Base-by-base conservation (phyloP, 2,113 vertebrate species). In the Chaetops frenatus region DNA sequence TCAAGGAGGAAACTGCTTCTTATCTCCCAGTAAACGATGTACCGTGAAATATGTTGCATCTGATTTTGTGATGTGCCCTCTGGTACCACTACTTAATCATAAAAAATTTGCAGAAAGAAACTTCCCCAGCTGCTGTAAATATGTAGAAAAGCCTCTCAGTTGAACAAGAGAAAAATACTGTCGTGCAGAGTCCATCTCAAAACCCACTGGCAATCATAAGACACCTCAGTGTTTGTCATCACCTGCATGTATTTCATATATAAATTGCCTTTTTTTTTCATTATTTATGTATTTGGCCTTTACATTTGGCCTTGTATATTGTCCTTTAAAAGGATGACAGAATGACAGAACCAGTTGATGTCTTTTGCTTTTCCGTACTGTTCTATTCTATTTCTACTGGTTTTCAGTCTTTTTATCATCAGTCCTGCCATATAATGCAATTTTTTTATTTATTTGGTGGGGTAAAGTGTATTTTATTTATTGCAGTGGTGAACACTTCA, bases 401-500 rank as follows among this genome's bases (percentile, higher is more conserved):
- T 69, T 87, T 54, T 65, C 29, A 47, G 17, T 51, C 25, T 66
- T 72, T 22, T 42, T 51, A 21, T 77, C 29, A 80, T n/a, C 13
- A 45, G 9, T 58, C 72, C 60, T 77, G 20, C 23, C 11, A n/a
- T 29, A 66, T 40, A 74, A 72, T 60, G 5, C 33, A 36, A 3
- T 29, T n/a, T 80, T 50, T 80, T 50, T 67, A 13, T 77, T 71
- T 57, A 29, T 83, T 69, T n/a, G 9, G 10, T 36, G 7, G 2
- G 1, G 9, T 48, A 80, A 70, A 36, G 4, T 44, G 1, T 24
- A 21, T 81, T 69, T 71, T 82, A 23, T 54, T n/a, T 74, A 40
- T 54, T 72, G 23, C 10, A 72, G 6, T 64, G 15, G 47, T 23
- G 19, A 74, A 35, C 0, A 0, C 2, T 73, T 87, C 29, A 69